Base-by-base conservation (phyloP, 2,797 vertebrate species). In the Tadarida brasiliensis region DNA sequence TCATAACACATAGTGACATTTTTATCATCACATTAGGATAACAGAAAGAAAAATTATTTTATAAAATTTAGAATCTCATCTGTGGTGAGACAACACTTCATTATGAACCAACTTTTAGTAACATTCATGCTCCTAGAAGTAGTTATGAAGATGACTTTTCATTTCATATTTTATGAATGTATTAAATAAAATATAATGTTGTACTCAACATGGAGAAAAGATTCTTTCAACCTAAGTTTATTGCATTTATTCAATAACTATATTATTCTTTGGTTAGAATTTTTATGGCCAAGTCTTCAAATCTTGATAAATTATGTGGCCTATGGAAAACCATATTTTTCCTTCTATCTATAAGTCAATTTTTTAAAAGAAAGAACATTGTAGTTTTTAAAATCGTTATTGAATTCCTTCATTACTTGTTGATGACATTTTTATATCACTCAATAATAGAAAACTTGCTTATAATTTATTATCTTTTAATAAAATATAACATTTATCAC, bases 381-480 rank as follows among this genome's bases (percentile, higher is more conserved):
- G 20, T 6, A 12, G 12, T 76, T 82, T 82, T 33, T 8, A 22
- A 87, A 65, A 39, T 9, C 49, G 12, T 84, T 44, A 61, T 19
- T 83, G 15, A 87, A 84, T 84, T 94, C 4, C 47, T 82, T 83
- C 26, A 77, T 70, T 35, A 63, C 12, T 77, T 82, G 54, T 81
- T 81, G 30, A 22, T 76, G n/a, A 82, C 14, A 67, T 49, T 57
- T 76, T 57, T 85, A 12, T 74, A 51, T n/a, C 24, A 30, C 2
- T 88, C n/a, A 70, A 59, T 85, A 59, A 68, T 51, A 59, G 71
- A 74, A 94, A 73, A 61, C 11, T 30, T 80, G 33, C 65, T 61
- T n/a, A 78, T 59, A 63, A 33, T 73, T 44, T 96, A 86, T 95
- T 63, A 70, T 28, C 7, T 26, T 88, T 84, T 78, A 94, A 78